Evolutionary conservation across 1,140 invertebrate genomes (phyloP).

Genomic region (Solen grandis): DNA sequence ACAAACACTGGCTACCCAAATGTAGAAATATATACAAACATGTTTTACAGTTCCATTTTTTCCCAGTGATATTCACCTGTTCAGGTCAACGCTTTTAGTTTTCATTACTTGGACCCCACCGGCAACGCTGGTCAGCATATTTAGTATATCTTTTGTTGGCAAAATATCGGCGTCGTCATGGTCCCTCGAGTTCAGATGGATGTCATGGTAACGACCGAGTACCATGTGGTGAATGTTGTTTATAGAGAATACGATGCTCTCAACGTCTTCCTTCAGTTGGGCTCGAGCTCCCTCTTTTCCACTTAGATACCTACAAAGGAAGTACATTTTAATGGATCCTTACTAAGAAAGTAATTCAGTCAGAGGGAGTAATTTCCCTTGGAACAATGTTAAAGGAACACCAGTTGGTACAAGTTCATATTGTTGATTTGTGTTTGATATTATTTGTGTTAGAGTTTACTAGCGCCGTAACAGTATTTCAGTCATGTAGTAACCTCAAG

Average conservation of each 20-base stretch:
- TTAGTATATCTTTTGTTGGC: conserved; percentile 44
- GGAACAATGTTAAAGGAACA: too few relatives aligned
- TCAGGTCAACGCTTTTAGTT: conserved; percentile 20
- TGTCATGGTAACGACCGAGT: conserved; percentile 30
- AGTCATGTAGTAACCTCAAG: too few relatives aligned
- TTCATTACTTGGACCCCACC: conserved; percentile 35
- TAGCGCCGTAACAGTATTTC: too few relatives aligned
- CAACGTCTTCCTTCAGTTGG: conserved; percentile 24
- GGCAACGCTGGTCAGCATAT: conserved; percentile 46
- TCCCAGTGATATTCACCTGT: conserved; percentile 3
- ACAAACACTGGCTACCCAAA: too few relatives aligned
- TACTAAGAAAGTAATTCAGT: too few relatives aligned
- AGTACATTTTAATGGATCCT: neutral
- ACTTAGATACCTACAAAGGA: conserved; percentile 16
- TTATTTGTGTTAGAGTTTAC: too few relatives aligned
- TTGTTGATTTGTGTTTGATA: too few relatives aligned
- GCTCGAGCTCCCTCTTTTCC: conserved; percentile 28
- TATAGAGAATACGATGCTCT: conserved; percentile 34
- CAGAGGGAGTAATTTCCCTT: too few relatives aligned
- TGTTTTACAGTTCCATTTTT: too few relatives aligned
- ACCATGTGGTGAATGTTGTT: conserved; percentile 48
- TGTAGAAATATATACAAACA: too few relatives aligned
- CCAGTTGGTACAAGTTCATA: too few relatives aligned
- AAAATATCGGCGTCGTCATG: conserved; percentile 34
- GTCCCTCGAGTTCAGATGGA: neutral